A percentile compares a stretch with the other conserved stretches of the same genome.
Evolutionary conservation across 2,113 vertebrate genomes (phyloP).

Genomic region (Monopterus albus): DNA sequence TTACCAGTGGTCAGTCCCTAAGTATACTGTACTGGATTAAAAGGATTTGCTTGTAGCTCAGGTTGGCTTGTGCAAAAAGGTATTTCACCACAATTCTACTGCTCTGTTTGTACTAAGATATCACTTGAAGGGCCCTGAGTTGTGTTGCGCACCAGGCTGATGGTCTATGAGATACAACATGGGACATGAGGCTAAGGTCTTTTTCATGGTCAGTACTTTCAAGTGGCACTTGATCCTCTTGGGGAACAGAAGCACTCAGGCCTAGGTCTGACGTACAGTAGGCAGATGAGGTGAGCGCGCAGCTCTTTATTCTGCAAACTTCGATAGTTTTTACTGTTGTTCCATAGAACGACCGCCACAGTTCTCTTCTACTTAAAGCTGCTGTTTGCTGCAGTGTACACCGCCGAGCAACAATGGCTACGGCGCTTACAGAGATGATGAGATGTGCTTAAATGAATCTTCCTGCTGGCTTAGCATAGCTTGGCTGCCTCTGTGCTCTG

Average conservation of each 20-base stretch:
- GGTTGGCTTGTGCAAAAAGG: conserved; percentile 76
- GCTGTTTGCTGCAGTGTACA: conserved; percentile 61
- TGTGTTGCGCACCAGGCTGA: conserved; percentile 62
- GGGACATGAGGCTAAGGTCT: conserved; percentile 61
- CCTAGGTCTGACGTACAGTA: conserved; percentile 50
- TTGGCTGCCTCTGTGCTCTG: conserved; percentile 80
- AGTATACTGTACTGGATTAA: conserved; percentile 85
- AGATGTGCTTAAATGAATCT: conserved; percentile 84
- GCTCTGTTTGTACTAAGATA: conserved; percentile 70
- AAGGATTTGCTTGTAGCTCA: conserved; percentile 85
- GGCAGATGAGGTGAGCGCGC: conserved; percentile 29
- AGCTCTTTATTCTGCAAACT: conserved; percentile 59
- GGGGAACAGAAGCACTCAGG: conserved; percentile 48
- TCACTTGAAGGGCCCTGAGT: conserved; percentile 72
- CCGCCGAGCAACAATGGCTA: conserved; percentile 69
- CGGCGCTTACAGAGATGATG: conserved; percentile 73
- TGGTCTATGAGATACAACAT: conserved; percentile 65
- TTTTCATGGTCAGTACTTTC: conserved; percentile 62
- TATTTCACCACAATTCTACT: conserved; percentile 62
- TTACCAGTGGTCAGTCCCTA: conserved; percentile 83
- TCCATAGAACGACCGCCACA: conserved; percentile 67
- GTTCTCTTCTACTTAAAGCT: conserved; percentile 63
- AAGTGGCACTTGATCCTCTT: conserved; percentile 67
- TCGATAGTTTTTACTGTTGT: conserved; percentile 67
- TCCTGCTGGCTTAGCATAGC: conserved; percentile 81